Base-by-base conservation (phyloP, 2,797 vertebrate genomes). In the Atherinosoma microstoma region DNA sequence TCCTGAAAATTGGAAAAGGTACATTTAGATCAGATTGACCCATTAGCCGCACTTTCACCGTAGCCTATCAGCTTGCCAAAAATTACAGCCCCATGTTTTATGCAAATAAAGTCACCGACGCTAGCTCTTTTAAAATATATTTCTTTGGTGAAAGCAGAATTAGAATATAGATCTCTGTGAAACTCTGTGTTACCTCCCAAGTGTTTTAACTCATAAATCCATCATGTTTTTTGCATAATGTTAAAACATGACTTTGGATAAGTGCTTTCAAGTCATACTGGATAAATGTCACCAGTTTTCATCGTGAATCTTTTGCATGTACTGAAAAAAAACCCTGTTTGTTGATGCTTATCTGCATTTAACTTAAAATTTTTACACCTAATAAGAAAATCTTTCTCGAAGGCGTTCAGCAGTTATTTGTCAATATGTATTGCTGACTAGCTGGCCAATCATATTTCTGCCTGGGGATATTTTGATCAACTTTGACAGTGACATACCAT, bases 41-140 rank as follows among this genome's bases (percentile, higher is more conserved):
- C 58, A 66, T 79, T 67, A 71, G 27, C 54, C 67, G 59, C 51
- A 58, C 36, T 35, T 78, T 73, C 63, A 70, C n/a, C 58, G 51
- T 80, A 76, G 27, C 58, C 57, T 72, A 16, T 15, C 27, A 60
- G 51, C 47, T 45, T 67, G 73, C 61, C 38, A 47, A 67, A 49
- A 74, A 67, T 73, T 29, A 9, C 4, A 59, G 47, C 12, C 36
- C n/a, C 27, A 42, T 45, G 22, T 73, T 58, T 74, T 61, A 84
- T 82, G 74, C 38, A 80, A 84, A 85, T 84, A 54, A 4, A 9
- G 5, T 45, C 40, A 49, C 45, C 64, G 63, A 62, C 11, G 6
- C 5, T 15, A 8, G n/a, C 64, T 58, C 54, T 51, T 67, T 38
- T 7, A 72, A 70, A 58, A 51, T 10, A 12, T 62, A 30, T 47